Evolutionary conservation across 2,113 vertebrate genomes (phyloP).

Genomic region (Passer domesticus): DNA sequence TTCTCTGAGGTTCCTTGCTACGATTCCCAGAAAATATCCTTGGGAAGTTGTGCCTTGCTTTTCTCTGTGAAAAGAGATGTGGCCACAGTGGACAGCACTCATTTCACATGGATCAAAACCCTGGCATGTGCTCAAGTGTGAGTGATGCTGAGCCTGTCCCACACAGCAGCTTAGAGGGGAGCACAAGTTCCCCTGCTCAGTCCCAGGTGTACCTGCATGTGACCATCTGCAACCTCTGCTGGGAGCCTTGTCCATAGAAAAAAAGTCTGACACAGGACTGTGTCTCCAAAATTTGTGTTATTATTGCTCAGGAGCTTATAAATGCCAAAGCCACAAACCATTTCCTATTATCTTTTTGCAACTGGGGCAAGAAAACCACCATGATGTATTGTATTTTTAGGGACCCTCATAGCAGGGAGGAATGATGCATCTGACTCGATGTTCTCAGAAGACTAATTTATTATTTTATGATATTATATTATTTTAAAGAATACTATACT

Average conservation of each 20-base stretch:
- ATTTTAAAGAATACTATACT: no score
- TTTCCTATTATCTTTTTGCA: background rate
- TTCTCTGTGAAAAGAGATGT: no score
- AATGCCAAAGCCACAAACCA: background rate
- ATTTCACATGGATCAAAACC: background rate
- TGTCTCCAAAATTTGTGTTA: background rate
- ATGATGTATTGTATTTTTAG: background rate
- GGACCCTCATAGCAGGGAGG: no score
- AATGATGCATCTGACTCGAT: no score
- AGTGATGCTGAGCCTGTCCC: background rate
- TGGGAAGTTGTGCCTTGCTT: no score
- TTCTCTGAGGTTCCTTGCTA: no score
- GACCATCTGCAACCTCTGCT: background rate
- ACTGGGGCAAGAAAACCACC: background rate
- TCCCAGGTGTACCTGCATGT: background rate
- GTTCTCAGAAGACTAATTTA: no score
- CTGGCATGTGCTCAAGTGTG: background rate
- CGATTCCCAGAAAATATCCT: no score
- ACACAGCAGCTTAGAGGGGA: background rate
- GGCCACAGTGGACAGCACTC: background rate
- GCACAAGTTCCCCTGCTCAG: background rate
- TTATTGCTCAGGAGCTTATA: background rate
- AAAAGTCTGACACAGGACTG: background rate
- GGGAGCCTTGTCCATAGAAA: fast-evolving
- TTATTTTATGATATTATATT: no score